Evolutionary conservation across 2,888 invertebrate species (phyloP).

Genomic region (Scaptomyza caliginosa): DNA sequence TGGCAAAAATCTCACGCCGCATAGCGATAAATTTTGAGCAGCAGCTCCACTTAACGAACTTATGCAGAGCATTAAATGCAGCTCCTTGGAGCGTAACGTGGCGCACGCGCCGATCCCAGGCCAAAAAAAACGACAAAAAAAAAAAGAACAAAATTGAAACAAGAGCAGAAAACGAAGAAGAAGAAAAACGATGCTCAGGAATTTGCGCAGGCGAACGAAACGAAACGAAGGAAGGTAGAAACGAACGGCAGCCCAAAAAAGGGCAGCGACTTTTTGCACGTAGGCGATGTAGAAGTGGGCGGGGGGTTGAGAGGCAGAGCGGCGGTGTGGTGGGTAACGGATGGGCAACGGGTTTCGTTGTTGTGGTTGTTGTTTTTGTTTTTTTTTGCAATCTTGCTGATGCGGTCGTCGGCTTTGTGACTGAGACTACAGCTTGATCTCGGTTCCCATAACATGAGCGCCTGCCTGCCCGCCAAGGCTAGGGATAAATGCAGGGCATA

Average conservation of each 20-base stretch:
- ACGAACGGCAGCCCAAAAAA: conserved; percentile 60
- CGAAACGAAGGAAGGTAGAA: too few relatives aligned
- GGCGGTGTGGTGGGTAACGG: background rate
- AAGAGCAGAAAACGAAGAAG: background rate
- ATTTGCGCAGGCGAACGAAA: conserved; percentile 51
- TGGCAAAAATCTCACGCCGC: conserved; percentile 27
- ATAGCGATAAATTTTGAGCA: conserved; percentile 42
- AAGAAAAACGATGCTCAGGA: conserved; percentile 26
- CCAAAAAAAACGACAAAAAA: too few relatives aligned
- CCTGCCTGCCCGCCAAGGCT: conserved; percentile 13
- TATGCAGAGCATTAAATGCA: background rate
- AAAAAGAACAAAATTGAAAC: background rate
- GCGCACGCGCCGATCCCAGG: conserved; percentile 61
- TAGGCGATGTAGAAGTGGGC: conserved; percentile 15
- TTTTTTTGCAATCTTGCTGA: conserved; percentile 25
- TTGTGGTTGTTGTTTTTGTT: background rate
- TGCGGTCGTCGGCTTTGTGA: conserved; percentile 9
- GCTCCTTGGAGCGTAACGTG: conserved; percentile 61
- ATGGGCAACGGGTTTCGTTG: conserved; percentile 25
- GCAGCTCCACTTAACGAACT: conserved; percentile 18
- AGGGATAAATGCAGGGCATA: background rate
- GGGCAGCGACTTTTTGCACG: conserved; percentile 57
- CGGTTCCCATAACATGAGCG: conserved; percentile 40
- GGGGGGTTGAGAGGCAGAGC: background rate
- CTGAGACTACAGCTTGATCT: conserved; percentile 33